phyloP scores from a whole-genome alignment of 1,140 invertebrate species.

The Lepidotrigona ventralis region DNA sequence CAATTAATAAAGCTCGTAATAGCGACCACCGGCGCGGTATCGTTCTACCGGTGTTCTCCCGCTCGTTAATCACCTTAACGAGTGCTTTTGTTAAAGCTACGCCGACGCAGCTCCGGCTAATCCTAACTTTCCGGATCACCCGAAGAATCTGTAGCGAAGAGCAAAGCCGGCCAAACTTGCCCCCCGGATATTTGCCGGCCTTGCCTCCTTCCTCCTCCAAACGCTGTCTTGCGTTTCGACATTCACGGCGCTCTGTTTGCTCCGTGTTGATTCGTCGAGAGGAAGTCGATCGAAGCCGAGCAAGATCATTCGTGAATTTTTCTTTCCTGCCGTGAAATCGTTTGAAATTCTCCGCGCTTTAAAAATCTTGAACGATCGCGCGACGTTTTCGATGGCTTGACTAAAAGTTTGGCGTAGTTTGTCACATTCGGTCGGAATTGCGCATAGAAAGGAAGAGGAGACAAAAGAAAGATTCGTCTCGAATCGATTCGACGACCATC shows the following conservation, averaged over 20 bases:
- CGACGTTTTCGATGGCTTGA: not conserved
- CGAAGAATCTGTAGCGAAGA: slow-evolving; percentile 6
- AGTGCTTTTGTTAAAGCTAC: slow-evolving; percentile 77
- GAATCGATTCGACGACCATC: not conserved
- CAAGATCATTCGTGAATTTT: not conserved
- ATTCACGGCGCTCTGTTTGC: not conserved
- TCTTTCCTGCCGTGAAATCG: not conserved
- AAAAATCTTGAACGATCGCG: too few relatives aligned
- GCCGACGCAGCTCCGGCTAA: not conserved
- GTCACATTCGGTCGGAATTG: not conserved
- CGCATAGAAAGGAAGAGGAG: too few relatives aligned
- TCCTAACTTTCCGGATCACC: not conserved
- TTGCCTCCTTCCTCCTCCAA: not conserved
- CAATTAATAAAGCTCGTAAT: slow-evolving; percentile 79
- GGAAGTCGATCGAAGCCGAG: not conserved
- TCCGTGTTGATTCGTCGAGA: not conserved
- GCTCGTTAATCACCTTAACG: slow-evolving; percentile 78
- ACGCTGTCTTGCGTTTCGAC: not conserved
- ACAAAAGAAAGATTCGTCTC: not conserved
- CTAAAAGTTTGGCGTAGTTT: not conserved
- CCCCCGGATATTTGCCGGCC: not conserved
- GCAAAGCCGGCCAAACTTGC: too few relatives aligned
- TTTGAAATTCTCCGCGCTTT: too few relatives aligned
- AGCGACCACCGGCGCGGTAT: slow-evolving; percentile 67
- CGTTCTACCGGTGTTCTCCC: slow-evolving; percentile 66